Evolutionary conservation across 2,888 invertebrate genomes (phyloP).

Genomic region (Prosapia bicincta): DNA sequence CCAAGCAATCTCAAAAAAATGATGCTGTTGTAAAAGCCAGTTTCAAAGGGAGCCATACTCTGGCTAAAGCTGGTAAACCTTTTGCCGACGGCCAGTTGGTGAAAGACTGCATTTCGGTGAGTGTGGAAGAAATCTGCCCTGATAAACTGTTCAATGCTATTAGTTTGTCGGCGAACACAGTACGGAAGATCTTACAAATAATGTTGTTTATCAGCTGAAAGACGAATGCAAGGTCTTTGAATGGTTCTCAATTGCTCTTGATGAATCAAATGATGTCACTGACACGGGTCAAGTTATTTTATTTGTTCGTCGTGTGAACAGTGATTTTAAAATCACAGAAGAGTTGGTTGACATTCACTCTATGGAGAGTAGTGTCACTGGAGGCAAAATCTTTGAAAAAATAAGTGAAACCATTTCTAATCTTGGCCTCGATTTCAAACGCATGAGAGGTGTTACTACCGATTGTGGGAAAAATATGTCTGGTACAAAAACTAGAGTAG

Average conservation of each 20-base stretch:
- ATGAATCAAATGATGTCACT: neutral
- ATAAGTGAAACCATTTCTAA: neutral
- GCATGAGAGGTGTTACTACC: too few relatives aligned
- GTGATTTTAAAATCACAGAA: neutral
- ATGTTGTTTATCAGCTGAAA: too few relatives aligned
- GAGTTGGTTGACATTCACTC: neutral
- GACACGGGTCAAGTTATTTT: neutral
- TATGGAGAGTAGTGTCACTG: neutral
- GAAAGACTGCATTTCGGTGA: conserved; percentile 13
- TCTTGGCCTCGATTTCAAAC: too few relatives aligned
- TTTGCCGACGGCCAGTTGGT: conserved; percentile 25
- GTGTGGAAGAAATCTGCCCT: too few relatives aligned
- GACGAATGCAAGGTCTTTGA: neutral
- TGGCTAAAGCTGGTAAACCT: conserved; percentile 18
- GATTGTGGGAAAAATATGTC: too few relatives aligned
- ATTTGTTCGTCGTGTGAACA: neutral
- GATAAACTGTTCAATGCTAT: too few relatives aligned
- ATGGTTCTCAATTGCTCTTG: neutral
- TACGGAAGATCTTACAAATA: neutral
- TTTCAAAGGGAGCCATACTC: conserved; percentile 10
- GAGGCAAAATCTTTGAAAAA: too few relatives aligned
- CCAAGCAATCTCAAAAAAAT: conserved; percentile 5
- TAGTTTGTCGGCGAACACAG: neutral
- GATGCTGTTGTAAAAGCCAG: conserved; percentile 8
- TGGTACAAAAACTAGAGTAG: too few relatives aligned